phyloP scores from a whole-genome alignment of 2,113 vertebrate genomes.

The Upupa epops region DNA sequence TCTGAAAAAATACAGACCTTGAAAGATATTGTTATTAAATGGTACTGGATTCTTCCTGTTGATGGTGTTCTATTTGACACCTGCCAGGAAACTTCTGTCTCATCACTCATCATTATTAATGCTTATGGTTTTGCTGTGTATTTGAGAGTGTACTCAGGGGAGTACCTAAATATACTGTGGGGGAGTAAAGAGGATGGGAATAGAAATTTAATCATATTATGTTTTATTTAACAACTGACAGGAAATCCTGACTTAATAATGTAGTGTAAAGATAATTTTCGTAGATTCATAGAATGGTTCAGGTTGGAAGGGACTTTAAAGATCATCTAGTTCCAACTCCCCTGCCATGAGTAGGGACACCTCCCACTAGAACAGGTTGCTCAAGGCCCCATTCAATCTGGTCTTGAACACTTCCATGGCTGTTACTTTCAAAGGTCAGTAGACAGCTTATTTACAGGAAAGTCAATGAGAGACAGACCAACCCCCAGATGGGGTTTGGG shows the following conservation, averaged over 20 bases:
- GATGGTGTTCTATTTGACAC: neutral
- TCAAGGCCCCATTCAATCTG: too few species aligned
- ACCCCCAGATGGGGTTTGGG: neutral
- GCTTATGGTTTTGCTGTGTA: neutral
- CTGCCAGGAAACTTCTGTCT: neutral
- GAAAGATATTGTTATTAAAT: neutral
- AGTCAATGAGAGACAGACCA: neutral
- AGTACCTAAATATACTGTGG: neutral
- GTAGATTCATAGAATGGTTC: too few species aligned
- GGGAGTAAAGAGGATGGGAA: neutral
- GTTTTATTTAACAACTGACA: neutral
- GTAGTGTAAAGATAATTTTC: neutral
- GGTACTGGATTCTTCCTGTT: neutral
- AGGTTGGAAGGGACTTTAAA: too few species aligned
- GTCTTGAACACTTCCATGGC: too few species aligned
- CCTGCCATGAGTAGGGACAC: too few species aligned
- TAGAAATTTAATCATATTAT: neutral
- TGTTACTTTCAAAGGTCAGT: neutral
- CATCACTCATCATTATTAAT: neutral
- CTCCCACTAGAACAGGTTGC: too few species aligned
- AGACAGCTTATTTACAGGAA: neutral
- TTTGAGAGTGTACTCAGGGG: neutral
- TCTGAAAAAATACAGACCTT: neutral
- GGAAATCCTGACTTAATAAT: neutral
- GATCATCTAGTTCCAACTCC: too few species aligned